Base-by-base conservation (phyloP, 2,888 invertebrate species). In the Heliconius charithonia region DNA sequence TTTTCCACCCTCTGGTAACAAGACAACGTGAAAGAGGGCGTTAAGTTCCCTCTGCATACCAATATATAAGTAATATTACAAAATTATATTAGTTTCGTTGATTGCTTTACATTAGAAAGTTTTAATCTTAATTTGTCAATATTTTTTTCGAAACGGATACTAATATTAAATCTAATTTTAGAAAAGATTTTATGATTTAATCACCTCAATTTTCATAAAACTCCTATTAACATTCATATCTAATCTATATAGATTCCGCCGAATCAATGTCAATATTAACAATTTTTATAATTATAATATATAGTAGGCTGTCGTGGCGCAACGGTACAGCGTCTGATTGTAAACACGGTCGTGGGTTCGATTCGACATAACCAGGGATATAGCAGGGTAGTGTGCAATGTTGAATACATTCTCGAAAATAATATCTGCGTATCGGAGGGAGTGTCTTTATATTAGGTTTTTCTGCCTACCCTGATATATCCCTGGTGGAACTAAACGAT, bases 81-180 rank as follows among this genome's bases (percentile, higher is more conserved):
- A 1, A 22, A 66, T 67, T 67, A 67, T n/a, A 67, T 37, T 37
- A 67, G 22, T 22, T 32, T 22, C n/a, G n/a, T 12, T 67, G 41
- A 41, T 67, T 67, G 67, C 41, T 67, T n/a, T 13, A 41, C 41
- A 67, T 67, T 25, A 67, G n/a, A 67, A 67, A 67, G 67, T 41
- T 67, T 41, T 41, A 37, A 37, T 37, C 9, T 37, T 67, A 41
- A 67, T 19, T 67, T 41, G 67, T 67, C 25, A 67, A 25, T 16
- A 29, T n/a, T n/a, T 67, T 66, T 67, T 67, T 6, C n/a, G 65
- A 19, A 65, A 65, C 65, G 27, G 65, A 19, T 10, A 67, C 4
- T 37, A 67, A 67, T 32, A 37, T 19, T 12, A 41, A 69, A 13
- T 25, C 7, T 69, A 41, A 69, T 69, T 41, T 69, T 41, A n/a